A percentile compares a stretch with the other conserved stretches of the same genome.
These are phyloP conservation scores for Andrena bicolor DNA, from an alignment of 2,888 invertebrate genomes.

Conservation along the genomic window DNA sequence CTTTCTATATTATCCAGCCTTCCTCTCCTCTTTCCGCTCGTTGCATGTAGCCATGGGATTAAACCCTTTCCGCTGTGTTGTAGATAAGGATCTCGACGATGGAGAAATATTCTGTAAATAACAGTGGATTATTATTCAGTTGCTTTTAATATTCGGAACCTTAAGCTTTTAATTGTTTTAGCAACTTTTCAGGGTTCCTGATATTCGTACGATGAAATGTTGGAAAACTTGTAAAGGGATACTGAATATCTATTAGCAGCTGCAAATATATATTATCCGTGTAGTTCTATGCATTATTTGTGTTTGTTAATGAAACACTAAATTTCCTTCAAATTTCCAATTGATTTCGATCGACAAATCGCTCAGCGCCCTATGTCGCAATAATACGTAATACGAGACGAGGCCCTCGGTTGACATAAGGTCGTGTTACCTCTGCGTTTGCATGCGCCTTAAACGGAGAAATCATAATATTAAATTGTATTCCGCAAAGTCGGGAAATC, in stretches of 20 bases:
- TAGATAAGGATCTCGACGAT: too few relatives aligned
- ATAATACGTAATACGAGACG: constrained; percentile 4
- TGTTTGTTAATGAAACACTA: neutral
- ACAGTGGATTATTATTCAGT: neutral
- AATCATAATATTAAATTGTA: neutral
- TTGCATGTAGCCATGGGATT: neutral
- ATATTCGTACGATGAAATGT: neutral
- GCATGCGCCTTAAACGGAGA: neutral
- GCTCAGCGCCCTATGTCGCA: neutral
- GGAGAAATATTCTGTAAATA: too few relatives aligned
- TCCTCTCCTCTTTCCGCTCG: neutral
- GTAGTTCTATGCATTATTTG: neutral
- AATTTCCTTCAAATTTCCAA: neutral
- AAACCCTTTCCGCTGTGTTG: too few relatives aligned
- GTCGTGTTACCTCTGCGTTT: neutral
- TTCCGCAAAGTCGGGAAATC: neutral
- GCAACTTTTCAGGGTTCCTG: neutral
- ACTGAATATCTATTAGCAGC: neutral
- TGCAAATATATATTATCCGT: neutral
- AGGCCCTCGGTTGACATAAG: neutral
- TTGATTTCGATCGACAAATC: neutral
- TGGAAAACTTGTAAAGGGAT: neutral
- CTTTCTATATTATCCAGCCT: neutral
- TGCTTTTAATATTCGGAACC: neutral
- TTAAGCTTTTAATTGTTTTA: neutral